A percentile compares a stretch with the other conserved stretches of the same genome.
Evolutionary conservation across 2,888 invertebrate genomes (phyloP).

Genomic region (Sinelater perroti): DNA sequence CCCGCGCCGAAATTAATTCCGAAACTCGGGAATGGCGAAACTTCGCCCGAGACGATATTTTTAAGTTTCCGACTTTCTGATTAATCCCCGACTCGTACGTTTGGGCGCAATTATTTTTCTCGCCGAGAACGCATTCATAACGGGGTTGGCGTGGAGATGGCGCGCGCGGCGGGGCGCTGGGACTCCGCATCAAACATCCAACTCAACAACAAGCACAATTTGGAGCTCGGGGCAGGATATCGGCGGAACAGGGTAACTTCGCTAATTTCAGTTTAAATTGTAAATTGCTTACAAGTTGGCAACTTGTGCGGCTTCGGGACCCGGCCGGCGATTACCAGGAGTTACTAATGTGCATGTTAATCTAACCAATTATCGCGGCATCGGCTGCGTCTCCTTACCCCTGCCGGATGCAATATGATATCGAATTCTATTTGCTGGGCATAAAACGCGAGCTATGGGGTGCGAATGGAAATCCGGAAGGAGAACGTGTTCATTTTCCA

Average conservation of each 20-base stretch:
- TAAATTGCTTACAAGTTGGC: slow-evolving; percentile 55
- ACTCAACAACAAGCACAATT: slow-evolving; percentile 3
- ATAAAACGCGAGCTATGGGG: slow-evolving; percentile 3
- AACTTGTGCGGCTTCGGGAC: slow-evolving; percentile 66
- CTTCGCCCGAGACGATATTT: no score
- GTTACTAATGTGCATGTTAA: slow-evolving; percentile 47
- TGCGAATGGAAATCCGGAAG: no score
- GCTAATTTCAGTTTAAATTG: slow-evolving; percentile 38
- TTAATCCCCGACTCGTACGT: no score
- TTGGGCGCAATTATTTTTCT: no score
- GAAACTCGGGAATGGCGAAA: no score
- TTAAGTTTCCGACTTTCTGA: no score
- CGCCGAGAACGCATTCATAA: no score
- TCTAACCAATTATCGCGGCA: slow-evolving; percentile 30
- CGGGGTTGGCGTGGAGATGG: no score
- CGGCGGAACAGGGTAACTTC: slow-evolving; percentile 27
- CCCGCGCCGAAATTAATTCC: no score
- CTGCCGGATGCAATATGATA: slow-evolving; percentile 14
- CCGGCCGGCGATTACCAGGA: slow-evolving; percentile 65
- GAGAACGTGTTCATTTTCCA: no score
- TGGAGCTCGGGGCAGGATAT: neutral
- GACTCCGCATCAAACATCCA: no score
- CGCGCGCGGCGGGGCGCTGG: no score
- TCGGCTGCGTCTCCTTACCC: slow-evolving; percentile 23
- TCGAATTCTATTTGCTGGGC: slow-evolving; percentile 18